A percentile compares a stretch with the other conserved stretches of the same genome.
Evolutionary conservation across 2,888 invertebrate species (phyloP).

Genomic region (Mactromeris polynyma): DNA sequence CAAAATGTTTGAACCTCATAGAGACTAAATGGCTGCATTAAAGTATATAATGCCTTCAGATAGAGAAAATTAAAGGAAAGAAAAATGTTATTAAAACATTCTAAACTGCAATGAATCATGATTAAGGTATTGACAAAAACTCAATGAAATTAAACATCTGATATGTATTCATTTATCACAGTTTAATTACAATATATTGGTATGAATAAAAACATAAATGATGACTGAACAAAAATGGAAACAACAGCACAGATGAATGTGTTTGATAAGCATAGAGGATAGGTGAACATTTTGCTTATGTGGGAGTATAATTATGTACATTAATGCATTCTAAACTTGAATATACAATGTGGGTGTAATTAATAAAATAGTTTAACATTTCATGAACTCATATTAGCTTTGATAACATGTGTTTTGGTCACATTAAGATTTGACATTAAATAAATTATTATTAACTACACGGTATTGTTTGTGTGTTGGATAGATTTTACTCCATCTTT

Average conservation of each 20-base stretch:
- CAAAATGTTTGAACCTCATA: not conserved
- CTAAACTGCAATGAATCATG: not conserved
- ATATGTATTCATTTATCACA: not conserved
- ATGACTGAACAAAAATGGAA: not conserved
- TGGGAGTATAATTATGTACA: too few species aligned
- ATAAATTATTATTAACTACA: too few species aligned
- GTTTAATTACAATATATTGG: not conserved
- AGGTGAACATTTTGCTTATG: not conserved
- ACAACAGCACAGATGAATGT: not conserved
- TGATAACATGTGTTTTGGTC: not conserved
- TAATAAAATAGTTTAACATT: not conserved
- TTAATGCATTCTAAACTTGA: not conserved
- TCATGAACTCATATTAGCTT: not conserved
- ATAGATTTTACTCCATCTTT: too few species aligned
- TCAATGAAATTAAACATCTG: not conserved
- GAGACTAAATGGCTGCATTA: not conserved
- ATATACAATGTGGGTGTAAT: not conserved
- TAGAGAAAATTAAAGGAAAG: not conserved
- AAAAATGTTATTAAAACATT: not conserved
- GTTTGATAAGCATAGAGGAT: not conserved
- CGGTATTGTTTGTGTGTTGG: too few species aligned
- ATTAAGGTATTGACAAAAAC: not conserved
- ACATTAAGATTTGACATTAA: not conserved
- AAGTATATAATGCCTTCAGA: not conserved
- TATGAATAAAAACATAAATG: not conserved